Evolutionary conservation across 2,888 invertebrate genomes (phyloP).

Genomic region (Rhingia campestris): DNA sequence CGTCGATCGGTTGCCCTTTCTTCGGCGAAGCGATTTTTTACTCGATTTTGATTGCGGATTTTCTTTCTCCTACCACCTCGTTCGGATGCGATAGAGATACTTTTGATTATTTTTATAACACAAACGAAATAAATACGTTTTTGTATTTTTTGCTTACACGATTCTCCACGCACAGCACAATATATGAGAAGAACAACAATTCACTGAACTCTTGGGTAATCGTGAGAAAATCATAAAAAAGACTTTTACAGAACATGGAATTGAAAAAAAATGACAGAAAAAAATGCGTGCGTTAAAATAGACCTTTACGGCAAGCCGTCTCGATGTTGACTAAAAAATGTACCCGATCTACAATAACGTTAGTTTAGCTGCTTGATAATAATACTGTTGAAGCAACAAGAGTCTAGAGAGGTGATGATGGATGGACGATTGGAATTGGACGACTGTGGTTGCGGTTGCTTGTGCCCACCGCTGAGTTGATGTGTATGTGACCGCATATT

Average conservation of each 20-base stretch:
- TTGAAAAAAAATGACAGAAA: conserved; percentile 26
- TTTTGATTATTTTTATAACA: conserved; percentile 54
- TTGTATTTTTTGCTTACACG: conserved; percentile 13
- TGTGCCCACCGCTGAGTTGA: not conserved
- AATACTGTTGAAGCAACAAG: conserved; percentile 57
- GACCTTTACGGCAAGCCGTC: conserved; percentile 64
- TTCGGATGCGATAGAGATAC: not conserved
- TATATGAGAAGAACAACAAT: conserved; percentile 12
- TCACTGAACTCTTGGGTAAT: conserved; percentile 42
- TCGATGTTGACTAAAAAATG: conserved; percentile 71
- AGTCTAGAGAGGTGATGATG: conserved; percentile 19
- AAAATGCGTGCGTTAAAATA: conserved; percentile 32
- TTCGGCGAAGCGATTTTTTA: conserved; percentile 30
- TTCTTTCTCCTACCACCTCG: not conserved
- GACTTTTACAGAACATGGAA: conserved; percentile 11
- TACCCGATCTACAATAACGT: conserved; percentile 49
- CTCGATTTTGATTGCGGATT: conserved; percentile 45
- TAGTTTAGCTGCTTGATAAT: conserved; percentile 46
- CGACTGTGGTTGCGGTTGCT: conserved; percentile 19
- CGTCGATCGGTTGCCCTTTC: conserved; percentile 37
- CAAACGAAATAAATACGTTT: conserved; percentile 28
- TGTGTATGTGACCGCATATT: conserved; percentile 59
- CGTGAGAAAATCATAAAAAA: conserved; percentile 28
- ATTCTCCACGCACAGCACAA: conserved; percentile 39
- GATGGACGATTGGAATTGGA: conserved; percentile 11